These are phyloP conservation scores for Amphipyra berbera DNA, from an alignment of 2,888 invertebrate species.

Conservation along the genomic window DNA sequence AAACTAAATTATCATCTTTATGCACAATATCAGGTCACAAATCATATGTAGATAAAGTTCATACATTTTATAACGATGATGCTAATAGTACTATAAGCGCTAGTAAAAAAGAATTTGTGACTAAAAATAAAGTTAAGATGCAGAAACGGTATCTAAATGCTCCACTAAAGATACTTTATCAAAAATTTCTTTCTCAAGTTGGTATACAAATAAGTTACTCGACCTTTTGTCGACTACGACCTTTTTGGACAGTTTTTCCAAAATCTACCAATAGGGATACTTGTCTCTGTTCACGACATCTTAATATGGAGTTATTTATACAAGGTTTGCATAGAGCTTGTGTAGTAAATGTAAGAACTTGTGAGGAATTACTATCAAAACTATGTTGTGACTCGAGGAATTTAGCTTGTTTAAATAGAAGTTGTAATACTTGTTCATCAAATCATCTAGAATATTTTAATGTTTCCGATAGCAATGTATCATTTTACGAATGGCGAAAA, in stretches of 20 bases:
- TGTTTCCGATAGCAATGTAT: neutral
- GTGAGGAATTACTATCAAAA: no score
- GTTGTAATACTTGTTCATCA: slow-evolving; percentile 1
- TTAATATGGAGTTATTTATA: no score
- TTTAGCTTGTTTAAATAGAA: slow-evolving; percentile 10
- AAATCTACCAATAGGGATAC: no score
- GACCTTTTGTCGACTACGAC: no score
- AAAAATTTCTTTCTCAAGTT: neutral
- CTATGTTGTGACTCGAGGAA: neutral
- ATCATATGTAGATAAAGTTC: slow-evolving; percentile 4
- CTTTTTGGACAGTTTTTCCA: no score
- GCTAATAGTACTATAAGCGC: neutral
- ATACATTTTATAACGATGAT: slow-evolving; percentile 1
- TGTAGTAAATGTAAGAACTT: no score
- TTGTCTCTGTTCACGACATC: no score
- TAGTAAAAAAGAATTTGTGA: slow-evolving; percentile 4
- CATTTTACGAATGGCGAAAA: slow-evolving; percentile 2
- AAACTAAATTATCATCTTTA: slow-evolving; percentile 3
- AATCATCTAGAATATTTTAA: slow-evolving; percentile 5
- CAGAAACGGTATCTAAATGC: slow-evolving; percentile 4
- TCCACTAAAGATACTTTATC: neutral
- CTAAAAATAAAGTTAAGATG: neutral
- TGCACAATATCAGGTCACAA: slow-evolving; percentile 3
- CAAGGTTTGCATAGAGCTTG: no score
- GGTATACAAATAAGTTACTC: no score